Conservation (phyloP, 2,888 invertebrate species). For the Copidosoma aretas region DNA sequence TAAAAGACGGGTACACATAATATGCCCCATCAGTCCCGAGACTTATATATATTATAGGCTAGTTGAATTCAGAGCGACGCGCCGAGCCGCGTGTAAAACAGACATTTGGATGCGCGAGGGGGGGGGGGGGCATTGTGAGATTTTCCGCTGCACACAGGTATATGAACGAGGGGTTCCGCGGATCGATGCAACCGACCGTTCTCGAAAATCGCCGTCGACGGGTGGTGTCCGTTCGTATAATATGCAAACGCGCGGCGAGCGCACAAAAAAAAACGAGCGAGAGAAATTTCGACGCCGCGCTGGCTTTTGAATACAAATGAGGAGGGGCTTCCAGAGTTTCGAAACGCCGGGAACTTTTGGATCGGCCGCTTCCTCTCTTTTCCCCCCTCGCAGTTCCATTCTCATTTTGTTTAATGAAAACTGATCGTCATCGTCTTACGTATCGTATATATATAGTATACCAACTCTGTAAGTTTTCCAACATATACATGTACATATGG, state of each 20-base stretch:
- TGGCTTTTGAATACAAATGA: conserved; percentile 38
- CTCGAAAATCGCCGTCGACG: conserved; percentile 19
- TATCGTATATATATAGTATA: too few species aligned
- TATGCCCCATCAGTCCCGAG: too few species aligned
- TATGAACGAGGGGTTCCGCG: conserved; percentile 1
- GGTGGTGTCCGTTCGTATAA: conserved; percentile 16
- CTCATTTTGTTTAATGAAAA: too few species aligned
- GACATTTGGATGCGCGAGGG: conserved; percentile 8
- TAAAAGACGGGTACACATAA: too few species aligned
- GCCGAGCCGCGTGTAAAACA: neutral
- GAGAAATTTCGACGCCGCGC: conserved; percentile 9
- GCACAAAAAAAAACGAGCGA: conserved; percentile 4
- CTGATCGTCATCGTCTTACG: too few species aligned
- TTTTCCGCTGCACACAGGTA: conserved; percentile 17
- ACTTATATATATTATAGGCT: too few species aligned
- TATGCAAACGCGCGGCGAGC: conserved; percentile 24
- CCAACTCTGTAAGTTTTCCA: too few species aligned
- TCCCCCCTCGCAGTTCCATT: neutral
- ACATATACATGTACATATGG: too few species aligned
- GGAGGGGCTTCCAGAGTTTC: conserved; percentile 32
- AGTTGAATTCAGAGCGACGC: too few species aligned
- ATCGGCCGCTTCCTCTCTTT: conserved; percentile 29
- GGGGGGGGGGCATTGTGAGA: neutral
- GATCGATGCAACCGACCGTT: conserved; percentile 13
- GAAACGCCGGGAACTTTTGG: conserved; percentile 31